Evolutionary conservation across 2,888 invertebrate species (phyloP).

Genomic region (Junonia oenone): DNA sequence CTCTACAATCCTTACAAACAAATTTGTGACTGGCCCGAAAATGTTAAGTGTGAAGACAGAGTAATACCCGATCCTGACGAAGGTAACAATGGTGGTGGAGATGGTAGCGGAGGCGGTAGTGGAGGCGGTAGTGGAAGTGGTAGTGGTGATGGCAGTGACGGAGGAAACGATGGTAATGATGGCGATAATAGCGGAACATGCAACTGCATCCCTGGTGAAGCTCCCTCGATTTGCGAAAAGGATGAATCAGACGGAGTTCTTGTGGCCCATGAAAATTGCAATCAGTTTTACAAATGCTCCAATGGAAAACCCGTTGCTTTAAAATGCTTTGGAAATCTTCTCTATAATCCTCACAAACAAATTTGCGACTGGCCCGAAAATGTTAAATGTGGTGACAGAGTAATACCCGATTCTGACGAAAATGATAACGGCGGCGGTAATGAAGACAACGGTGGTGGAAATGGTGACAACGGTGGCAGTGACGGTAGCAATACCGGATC

Average conservation of each 20-base stretch:
- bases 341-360: conserved; percentile 37
- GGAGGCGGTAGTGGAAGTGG: neutral
- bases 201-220: conserved; percentile 36
- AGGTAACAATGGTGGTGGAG: neutral
- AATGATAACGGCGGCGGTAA: conserved; percentile 4
- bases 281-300: conserved; percentile 42
- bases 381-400: conserved; percentile 37
- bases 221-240: conserved; percentile 34
- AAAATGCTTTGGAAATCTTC: conserved; percentile 34
- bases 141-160: neutral
- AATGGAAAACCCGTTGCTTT: conserved; percentile 34
- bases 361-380: conserved; percentile 42
- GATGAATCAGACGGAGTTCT: conserved; percentile 32
- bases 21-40: conserved; percentile 38
- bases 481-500: conserved; percentile 7
- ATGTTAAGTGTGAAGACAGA: conserved; percentile 39
- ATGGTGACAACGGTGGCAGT: conserved; percentile 3
- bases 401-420: conserved; percentile 19
- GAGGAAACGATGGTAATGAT: conserved; percentile 4
- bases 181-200: conserved; percentile 32
- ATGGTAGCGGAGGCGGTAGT: conserved; percentile 10
- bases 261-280: conserved; percentile 36
- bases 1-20: conserved; percentile 36
- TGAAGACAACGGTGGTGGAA: conserved; percentile 15
- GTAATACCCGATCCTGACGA: conserved; percentile 26